A percentile compares a stretch with the other conserved stretches of the same genome.
Conservation (phyloP, 2,888 invertebrate genomes). For the Spilarctia lutea region DNA sequence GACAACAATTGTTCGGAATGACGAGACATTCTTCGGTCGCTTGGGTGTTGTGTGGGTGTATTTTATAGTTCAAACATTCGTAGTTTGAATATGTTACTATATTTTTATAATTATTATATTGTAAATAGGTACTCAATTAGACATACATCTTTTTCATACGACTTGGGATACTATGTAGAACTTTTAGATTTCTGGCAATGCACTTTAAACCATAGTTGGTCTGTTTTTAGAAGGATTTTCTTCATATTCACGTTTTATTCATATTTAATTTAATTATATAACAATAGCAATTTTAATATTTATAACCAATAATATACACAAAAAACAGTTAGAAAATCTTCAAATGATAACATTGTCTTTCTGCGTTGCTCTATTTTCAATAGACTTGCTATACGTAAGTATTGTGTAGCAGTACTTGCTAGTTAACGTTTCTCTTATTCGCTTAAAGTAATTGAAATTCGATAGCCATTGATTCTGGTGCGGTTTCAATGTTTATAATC, state of each 20-base stretch:
- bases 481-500: constrained; percentile 59
- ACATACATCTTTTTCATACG: background rate
- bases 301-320: background rate
- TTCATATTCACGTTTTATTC: no score
- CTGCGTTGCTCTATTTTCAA: constrained; percentile 14
- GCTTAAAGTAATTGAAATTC: constrained; percentile 74
- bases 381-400: constrained; percentile 34
- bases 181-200: background rate
- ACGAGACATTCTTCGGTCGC: constrained; percentile 28
- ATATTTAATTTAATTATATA: background rate
- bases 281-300: background rate
- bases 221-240: background rate
- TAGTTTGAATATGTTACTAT: background rate
- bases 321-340: background rate
- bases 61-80: background rate
- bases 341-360: background rate
- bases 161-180: no score
- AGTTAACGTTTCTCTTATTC: constrained; percentile 64
- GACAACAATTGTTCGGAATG: constrained; percentile 49
- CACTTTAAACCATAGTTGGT: background rate
- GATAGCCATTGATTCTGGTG: constrained; percentile 65
- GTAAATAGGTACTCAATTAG: background rate
- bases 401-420: constrained; percentile 59
- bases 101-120: background rate
- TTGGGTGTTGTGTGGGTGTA: constrained; percentile 10